Evolutionary conservation across 2,888 invertebrate genomes (phyloP), one percentile per base, ranked within the genome.

Genomic region (Epinotia brunnichana): DNA sequence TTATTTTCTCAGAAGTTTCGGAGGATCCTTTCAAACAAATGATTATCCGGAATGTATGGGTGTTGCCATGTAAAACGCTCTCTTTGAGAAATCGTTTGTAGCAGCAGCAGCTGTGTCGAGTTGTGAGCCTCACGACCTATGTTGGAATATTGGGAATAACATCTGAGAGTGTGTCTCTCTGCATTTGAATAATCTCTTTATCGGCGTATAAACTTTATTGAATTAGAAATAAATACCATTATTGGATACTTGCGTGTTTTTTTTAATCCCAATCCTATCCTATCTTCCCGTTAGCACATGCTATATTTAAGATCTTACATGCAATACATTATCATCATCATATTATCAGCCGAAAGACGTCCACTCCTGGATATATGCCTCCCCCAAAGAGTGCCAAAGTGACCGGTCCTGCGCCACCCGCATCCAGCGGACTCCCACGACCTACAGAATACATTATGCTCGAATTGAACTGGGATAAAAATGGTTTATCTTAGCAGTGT

Each of bases 171-270:
- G 66, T n/a, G 54, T 19, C 61, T 66, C 60, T 29, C 39, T 54
- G 56, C 51, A 56, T 57, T 70, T 70, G 56, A 79, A 83, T 86
- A 87, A 86, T 87, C 85, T 87, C 87, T 83, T 78, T 74, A 80
- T 83, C 39, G 68, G 67, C 64, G 84, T 86, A 82, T 88, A 88
- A 87, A 87, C 87, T 79, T 82, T 66, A 72, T 72, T 44, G 15
- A 80, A 83, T 81, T 89, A 89, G 86, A 83, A 89, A 88, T 90
- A 90, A 89, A 90, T 79, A 74, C 83, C 87, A 89, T 88, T 90
- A 90, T 85, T 87, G 87, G 86, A 85, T 69, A 54, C 19, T 53
- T 35, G 9, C 35, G 67, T 29, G 71, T 85, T 82, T 82, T 78
- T 78, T 79, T 80, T 73, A 48, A 73, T 67, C 41, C 57, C 19